Evolutionary conservation across 2,113 vertebrate species (phyloP).

Genomic region (Platichthys stellatus): DNA sequence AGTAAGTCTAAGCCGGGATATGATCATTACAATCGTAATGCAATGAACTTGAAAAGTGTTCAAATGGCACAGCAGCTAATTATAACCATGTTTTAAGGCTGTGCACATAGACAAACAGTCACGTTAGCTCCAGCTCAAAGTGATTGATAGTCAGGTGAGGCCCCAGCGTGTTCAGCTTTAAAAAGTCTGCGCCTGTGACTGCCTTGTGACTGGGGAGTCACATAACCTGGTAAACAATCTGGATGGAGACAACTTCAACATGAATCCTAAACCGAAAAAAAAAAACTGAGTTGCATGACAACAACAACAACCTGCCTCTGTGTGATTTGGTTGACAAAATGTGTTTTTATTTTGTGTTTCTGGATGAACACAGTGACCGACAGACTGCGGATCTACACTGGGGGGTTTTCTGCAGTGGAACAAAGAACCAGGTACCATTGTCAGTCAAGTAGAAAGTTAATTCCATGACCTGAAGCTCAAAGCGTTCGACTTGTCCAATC

Average conservation of each 20-base stretch:
- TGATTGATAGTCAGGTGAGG: conserved; percentile 61
- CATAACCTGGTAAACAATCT: conserved; percentile 18
- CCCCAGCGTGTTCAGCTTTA: conserved; percentile 22
- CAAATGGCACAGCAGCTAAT: conserved; percentile 29
- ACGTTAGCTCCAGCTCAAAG: conserved; percentile 34
- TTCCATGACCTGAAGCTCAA: conserved; percentile 52
- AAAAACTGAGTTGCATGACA: neutral
- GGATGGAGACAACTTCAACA: neutral
- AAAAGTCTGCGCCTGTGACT: conserved; percentile 36
- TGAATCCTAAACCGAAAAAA: neutral
- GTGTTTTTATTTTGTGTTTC: neutral
- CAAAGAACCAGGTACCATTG: conserved; percentile 20
- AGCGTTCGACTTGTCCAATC: conserved; percentile 39
- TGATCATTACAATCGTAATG: neutral
- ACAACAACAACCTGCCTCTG: neutral
- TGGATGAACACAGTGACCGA: neutral
- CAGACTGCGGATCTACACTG: neutral
- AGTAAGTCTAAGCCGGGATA: neutral
- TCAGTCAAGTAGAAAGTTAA: conserved; percentile 48
- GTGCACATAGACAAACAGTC: conserved; percentile 13
- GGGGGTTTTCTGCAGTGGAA: neutral
- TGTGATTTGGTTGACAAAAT: neutral
- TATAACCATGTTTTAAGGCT: conserved; percentile 29
- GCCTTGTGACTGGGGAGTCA: conserved; percentile 50
- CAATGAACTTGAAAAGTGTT: neutral